Evolutionary conservation across 2,888 invertebrate species (phyloP).

Genomic region (Panopea generosa): DNA sequence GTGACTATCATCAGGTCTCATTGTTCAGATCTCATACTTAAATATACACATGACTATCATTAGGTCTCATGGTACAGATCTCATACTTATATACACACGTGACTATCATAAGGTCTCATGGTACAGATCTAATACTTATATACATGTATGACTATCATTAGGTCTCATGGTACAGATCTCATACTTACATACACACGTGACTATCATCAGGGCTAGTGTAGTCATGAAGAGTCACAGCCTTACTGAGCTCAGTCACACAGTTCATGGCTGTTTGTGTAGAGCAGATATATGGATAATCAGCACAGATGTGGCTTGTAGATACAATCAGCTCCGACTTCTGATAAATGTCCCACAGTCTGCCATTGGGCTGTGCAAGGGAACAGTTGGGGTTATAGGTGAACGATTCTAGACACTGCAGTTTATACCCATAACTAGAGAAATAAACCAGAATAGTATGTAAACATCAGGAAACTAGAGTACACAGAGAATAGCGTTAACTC

Average conservation of each 20-base stretch:
- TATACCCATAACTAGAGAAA: slow-evolving; percentile 20
- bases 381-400: slow-evolving; percentile 16
- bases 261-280: slow-evolving; percentile 26
- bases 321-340: slow-evolving; percentile 28
- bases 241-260: slow-evolving; percentile 31
- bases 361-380: slow-evolving; percentile 1
- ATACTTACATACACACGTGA: slow-evolving; percentile 45
- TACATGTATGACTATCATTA: no score
- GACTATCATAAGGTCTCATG: no score
- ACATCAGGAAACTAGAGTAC: no score
- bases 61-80: no score
- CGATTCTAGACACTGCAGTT: slow-evolving; percentile 12
- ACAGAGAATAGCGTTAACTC: no score
- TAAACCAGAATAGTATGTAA: no score
- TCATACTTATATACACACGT: no score
- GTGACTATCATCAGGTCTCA: no score
- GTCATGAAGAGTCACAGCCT: slow-evolving; percentile 34
- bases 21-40: no score
- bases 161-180: no score
- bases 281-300: slow-evolving; percentile 24
- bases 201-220: slow-evolving; percentile 9
- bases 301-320: slow-evolving; percentile 24
- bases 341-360: slow-evolving; percentile 16
- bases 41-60: no score
- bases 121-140: no score